A percentile compares a stretch with the other conserved stretches of the same genome.
phyloP scores from a whole-genome alignment of 2,113 vertebrate species.

The Pluvianellus socialis region DNA sequence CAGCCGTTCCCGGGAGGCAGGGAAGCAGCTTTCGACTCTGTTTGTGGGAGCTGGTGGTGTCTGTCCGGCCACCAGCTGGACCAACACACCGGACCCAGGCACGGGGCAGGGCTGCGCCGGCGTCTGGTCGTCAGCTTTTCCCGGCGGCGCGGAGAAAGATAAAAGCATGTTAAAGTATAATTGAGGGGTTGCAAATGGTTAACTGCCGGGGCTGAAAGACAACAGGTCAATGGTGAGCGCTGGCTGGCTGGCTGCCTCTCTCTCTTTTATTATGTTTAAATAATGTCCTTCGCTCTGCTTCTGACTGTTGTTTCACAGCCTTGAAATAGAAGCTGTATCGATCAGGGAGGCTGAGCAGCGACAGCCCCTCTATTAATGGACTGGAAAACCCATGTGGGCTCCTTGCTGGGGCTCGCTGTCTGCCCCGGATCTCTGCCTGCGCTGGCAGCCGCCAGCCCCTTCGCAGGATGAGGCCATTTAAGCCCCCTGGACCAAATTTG shows the following conservation, averaged over 20 bases:
- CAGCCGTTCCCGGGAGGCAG: not conserved
- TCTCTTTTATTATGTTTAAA: not conserved
- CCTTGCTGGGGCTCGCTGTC: not conserved
- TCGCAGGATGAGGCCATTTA: not conserved
- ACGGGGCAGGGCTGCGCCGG: accelerated
- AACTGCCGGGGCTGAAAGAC: not conserved
- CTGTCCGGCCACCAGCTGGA: not conserved
- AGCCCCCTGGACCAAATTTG: too few relatives aligned
- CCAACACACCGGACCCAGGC: accelerated
- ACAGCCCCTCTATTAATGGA: not conserved
- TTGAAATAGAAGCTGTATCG: not conserved
- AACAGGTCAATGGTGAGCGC: not conserved
- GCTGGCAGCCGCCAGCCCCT: not conserved
- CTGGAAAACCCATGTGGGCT: not conserved
- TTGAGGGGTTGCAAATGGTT: not conserved
- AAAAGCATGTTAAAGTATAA: accelerated
- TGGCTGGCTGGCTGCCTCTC: not conserved
- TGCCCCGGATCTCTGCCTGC: accelerated
- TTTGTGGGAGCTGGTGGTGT: not conserved
- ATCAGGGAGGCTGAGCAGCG: not conserved
- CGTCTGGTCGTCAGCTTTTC: not conserved
- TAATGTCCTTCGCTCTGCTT: not conserved
- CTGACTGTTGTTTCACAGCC: not conserved
- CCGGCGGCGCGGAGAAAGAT: accelerated
- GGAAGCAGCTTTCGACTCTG: not conserved